Conservation (phyloP, 2,113 vertebrate genomes). For the Hymenochirus boettgeri region DNA sequence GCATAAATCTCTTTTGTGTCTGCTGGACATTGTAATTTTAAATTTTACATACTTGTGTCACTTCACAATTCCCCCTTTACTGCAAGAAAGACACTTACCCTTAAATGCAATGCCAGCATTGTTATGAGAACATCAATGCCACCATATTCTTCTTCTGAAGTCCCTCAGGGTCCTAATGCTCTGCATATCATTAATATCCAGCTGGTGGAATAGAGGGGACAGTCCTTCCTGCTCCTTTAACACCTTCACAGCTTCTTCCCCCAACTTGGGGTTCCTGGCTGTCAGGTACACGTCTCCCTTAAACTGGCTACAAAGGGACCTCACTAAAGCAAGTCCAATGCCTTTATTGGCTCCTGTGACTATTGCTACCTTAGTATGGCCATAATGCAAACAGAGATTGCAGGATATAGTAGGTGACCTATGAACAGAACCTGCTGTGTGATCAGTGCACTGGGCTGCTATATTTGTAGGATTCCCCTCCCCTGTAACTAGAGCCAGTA, state of each 20-base stretch:
- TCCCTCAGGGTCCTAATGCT: constrained; percentile 73
- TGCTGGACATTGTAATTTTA: too few relatives aligned
- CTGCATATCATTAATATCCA: constrained; percentile 73
- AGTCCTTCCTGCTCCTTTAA: constrained; percentile 71
- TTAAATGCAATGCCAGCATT: constrained; percentile 88
- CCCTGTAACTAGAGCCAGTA: too few relatives aligned
- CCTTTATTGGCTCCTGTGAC: constrained; percentile 90
- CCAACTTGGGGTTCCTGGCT: constrained; percentile 62
- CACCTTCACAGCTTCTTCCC: constrained; percentile 62
- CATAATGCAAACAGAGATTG: not conserved
- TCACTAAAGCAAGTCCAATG: constrained; percentile 75
- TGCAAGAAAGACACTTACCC: constrained; percentile 66
- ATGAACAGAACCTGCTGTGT: too few relatives aligned
- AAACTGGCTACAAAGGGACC: constrained; percentile 72
- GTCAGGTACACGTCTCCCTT: constrained; percentile 78
- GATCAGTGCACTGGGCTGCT: too few relatives aligned
- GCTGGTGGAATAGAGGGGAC: constrained; percentile 71
- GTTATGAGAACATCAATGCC: constrained; percentile 87
- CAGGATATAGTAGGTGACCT: too few relatives aligned
- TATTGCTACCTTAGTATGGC: constrained; percentile 70
- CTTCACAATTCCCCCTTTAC: too few relatives aligned
- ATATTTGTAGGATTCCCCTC: too few relatives aligned
- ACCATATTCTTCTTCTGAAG: constrained; percentile 72
- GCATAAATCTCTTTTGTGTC: too few relatives aligned
- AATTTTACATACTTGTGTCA: too few relatives aligned